Evolutionary conservation across 1,140 invertebrate genomes (phyloP), one percentile per base, ranked within the genome.

Genomic region (Drosophila kanapiae): DNA sequence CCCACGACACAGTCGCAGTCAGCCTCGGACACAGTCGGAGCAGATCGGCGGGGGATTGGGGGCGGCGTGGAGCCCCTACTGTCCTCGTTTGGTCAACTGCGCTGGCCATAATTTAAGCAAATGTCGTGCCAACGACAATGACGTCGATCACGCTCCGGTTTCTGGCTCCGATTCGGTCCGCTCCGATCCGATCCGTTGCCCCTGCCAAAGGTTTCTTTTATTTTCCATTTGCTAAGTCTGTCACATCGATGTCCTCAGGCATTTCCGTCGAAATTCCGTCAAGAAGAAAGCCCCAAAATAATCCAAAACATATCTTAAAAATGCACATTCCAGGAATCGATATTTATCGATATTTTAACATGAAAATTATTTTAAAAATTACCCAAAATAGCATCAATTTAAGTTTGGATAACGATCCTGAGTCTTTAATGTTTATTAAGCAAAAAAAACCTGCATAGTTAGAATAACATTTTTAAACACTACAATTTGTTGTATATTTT

Each of bases 81-180:
- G 82, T 71, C 75, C 82, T 79, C 82, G 79, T 86, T 85, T 82
- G 82, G 82, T 75, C 69, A 78, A 53, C 49, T 42, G 51, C 40
- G 47, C 78, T 64, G 70, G 63, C 83, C 82, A 86, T 86, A 86
- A 86, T 67, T 87, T 86, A 87, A 69, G 45, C 71, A 87, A 86
- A 86, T 86, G 83, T 86, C 82, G 82, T 86, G 82, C 69, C 69
- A 63, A 53, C 72, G 62, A 68, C 62, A 75, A 75, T 75, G 72
- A 77, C 62, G 72, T 76, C 65, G 59, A 79, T 75, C 76, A 33
- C 70, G 62, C 63, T 69, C 42, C 16, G 38, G 68, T 65, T 65
- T 68, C 43, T 65, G 62, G 43, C 18, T 49, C 18, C 43, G 47
- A 62, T 62, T 35, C 47, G 38, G 37, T 38, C 7, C 40, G 14